A percentile compares a stretch with the other conserved stretches of the same genome.
Evolutionary conservation across 1,140 invertebrate species (phyloP).

Genomic region (Papilio polyxenes): DNA sequence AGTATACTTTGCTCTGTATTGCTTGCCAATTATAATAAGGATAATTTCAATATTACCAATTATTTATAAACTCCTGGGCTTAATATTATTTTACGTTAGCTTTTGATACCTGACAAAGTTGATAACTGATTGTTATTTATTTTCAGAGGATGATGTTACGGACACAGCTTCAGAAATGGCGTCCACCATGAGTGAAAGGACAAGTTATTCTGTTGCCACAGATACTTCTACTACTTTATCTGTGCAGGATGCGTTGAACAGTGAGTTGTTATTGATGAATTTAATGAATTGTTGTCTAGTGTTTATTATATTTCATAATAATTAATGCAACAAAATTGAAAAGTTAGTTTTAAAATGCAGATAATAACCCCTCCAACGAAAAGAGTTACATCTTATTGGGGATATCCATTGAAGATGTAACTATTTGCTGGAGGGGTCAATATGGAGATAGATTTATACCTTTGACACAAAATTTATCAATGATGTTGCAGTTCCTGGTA

Average conservation of each 20-base stretch:
- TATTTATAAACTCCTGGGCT: background rate
- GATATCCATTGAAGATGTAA: too few species aligned
- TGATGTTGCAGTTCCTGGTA: conserved; percentile 69
- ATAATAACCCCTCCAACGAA: too few species aligned
- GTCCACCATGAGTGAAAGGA: conserved; percentile 73
- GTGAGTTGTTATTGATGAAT: conserved; percentile 51
- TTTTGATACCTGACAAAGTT: background rate
- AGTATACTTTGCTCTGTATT: background rate
- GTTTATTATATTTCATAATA: too few species aligned
- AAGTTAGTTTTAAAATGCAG: too few species aligned
- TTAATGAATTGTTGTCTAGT: too few species aligned
- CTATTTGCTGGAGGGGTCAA: too few species aligned
- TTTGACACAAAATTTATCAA: background rate
- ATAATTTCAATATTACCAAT: too few species aligned
- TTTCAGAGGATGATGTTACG: conserved; percentile 67
- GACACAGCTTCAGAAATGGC: conserved; percentile 73
- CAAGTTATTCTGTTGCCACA: conserved; percentile 70
- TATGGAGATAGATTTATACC: too few species aligned
- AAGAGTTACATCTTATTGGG: too few species aligned
- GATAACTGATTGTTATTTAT: conserved; percentile 31
- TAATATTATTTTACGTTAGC: background rate
- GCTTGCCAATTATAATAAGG: too few species aligned
- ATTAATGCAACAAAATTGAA: too few species aligned
- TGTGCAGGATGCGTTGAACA: conserved; percentile 75
- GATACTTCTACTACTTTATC: conserved; percentile 71